These are phyloP conservation scores for Basileuterus tristriatus DNA, from an alignment of 2,797 vertebrate genomes.

Conservation along the genomic window DNA sequence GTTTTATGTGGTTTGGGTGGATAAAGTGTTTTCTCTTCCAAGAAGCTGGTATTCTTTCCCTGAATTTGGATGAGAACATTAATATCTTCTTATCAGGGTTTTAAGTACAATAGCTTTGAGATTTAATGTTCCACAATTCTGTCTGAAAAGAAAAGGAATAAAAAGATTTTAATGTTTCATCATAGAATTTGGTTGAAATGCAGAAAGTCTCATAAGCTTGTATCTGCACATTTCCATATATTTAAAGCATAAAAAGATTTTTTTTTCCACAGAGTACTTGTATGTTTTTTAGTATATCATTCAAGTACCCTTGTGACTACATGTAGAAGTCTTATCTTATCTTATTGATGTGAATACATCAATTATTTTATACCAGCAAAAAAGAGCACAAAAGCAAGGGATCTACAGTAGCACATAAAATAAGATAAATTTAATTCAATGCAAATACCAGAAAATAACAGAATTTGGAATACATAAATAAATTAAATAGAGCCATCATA, in stretches of 20 bases:
- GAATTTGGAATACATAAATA: background rate
- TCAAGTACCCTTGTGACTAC: background rate
- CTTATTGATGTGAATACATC: background rate
- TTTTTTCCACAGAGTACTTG: background rate
- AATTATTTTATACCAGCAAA: background rate
- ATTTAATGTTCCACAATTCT: background rate
- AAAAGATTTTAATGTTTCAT: background rate
- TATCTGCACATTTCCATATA: background rate
- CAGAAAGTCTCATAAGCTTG: background rate
- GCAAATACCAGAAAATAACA: background rate
- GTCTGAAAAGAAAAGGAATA: background rate
- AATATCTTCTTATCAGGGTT: background rate
- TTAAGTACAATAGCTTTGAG: background rate
- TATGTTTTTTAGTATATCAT: background rate
- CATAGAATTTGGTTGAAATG: background rate
- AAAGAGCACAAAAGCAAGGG: background rate
- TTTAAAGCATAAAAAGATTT: background rate
- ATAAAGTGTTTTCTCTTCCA: background rate
- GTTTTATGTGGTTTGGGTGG: background rate
- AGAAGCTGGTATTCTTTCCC: background rate
- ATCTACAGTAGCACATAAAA: background rate
- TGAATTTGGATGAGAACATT: background rate
- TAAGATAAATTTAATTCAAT: background rate
- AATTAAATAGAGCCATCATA: background rate
- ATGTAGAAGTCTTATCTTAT: background rate